Evolutionary conservation across 2,797 vertebrate genomes (phyloP), one percentile per base, ranked within the genome.

Genomic region (Gouania willdenowi): DNA sequence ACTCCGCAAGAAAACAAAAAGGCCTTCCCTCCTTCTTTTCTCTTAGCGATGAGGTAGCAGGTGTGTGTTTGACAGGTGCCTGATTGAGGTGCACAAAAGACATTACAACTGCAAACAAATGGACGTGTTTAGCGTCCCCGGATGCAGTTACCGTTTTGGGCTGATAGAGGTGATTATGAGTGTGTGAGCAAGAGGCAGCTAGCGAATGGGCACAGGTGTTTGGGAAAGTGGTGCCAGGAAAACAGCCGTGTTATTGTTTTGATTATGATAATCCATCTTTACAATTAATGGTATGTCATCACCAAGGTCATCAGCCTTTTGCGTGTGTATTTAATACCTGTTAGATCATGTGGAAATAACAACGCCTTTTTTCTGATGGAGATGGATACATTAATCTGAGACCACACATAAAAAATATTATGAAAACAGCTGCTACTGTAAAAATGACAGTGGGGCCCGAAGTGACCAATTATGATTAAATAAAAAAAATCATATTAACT

Each of bases 91-190:
- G 34, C 74, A 72, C 69, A 82, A 81, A 84, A 87, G 78, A 85
- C 82, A 87, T 89, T 89, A 86, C 86, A 86, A 84, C 83, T 75
- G 73, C 84, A 87, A 87, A 89, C 83, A 87, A 89, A 90, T 84
- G 81, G 82, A 78, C 66, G 77, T 82, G 81, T 81, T 87, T 84
- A 86, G 72, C 46, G 57, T 79, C 67, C 79, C 76, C 50, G 77
- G 77, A 71, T 79, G 77, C 75, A 64, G 76, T 81, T 83, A 77
- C 56, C 57, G 41, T 79, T 83, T 79, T 71, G 64, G 76, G 66
- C 79, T 87, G 86, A 88, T 87, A 79, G 84, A 86, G 86, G 86
- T 85, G 84, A 84, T 88, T 86, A 86, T 79, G 79, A 81, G 75
- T 41, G 29, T 75, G 70, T 66, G 76, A 84, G 76, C 50, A 22